phyloP scores from a whole-genome alignment of 1,140 invertebrate genomes.

The Hetaerina americana region DNA sequence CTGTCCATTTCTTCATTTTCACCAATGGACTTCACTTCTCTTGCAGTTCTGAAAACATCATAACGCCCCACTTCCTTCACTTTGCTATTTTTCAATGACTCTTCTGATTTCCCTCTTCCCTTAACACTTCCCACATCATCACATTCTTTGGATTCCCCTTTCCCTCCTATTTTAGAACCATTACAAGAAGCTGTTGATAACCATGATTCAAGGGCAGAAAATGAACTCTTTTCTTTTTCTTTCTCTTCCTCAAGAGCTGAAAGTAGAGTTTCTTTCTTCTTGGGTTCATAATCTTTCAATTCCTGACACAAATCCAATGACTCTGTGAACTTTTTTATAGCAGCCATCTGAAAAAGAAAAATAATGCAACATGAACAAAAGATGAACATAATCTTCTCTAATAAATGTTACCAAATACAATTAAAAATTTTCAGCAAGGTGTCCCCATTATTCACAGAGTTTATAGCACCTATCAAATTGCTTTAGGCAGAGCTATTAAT shows the following conservation, averaged over 20 bases:
- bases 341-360: neutral
- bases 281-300: neutral
- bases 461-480: no score
- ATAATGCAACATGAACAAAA: neutral
- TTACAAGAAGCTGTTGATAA: no score
- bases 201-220: no score
- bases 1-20: neutral
- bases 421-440: no score
- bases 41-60: neutral
- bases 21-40: neutral
- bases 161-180: no score
- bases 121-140: no score
- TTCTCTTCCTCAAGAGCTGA: neutral
- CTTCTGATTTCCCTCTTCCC: no score
- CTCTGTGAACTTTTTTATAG: neutral
- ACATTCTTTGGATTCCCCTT: no score
- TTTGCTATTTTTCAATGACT: neutral
- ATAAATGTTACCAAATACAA: no score
- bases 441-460: no score
- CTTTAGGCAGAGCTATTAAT: no score
- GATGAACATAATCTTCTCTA: no score
- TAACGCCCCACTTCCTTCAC: neutral
- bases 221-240: neutral
- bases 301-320: neutral
- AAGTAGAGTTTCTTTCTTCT: neutral